phyloP scores from a whole-genome alignment of 2,113 vertebrate species.

The Eudyptes chrysolophus region DNA sequence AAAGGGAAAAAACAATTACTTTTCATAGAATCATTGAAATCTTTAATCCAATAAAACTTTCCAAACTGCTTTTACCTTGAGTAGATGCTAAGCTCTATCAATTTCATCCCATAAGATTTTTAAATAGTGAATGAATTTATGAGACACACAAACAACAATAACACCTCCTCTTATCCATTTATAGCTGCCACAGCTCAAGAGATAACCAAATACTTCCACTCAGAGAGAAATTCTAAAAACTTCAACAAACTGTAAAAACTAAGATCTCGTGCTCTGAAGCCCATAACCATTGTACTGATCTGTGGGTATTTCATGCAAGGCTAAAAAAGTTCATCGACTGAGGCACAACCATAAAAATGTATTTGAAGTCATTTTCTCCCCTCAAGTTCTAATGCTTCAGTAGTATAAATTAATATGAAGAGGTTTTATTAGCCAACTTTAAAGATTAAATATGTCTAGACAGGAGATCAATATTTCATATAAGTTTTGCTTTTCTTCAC shows the following conservation, averaged over 20 bases:
- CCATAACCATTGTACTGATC: no score
- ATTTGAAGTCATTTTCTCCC: background rate
- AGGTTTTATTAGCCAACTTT: conserved; percentile 4
- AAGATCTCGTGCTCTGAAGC: background rate
- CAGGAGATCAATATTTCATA: conserved; percentile 29
- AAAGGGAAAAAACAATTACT: background rate
- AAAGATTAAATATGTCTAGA: conserved; percentile 43
- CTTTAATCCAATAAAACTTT: background rate
- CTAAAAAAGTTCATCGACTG: background rate
- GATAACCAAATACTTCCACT: background rate
- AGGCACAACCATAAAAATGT: background rate
- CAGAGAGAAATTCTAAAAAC: background rate
- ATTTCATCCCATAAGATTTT: background rate
- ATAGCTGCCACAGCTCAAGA: background rate
- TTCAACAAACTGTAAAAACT: background rate
- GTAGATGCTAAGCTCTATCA: background rate
- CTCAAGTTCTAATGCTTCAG: background rate
- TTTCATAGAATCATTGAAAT: background rate
- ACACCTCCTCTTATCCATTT: background rate
- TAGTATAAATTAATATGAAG: conserved; percentile 9
- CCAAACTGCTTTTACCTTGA: background rate
- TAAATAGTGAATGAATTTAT: background rate
- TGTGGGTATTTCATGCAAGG: background rate
- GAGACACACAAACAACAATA: background rate
- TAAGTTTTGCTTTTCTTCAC: background rate